These are phyloP conservation scores for Crambe crambe DNA, from an alignment of 37 sponge, comb jelly and placozoan species.

Conservation along the genomic window DNA sequence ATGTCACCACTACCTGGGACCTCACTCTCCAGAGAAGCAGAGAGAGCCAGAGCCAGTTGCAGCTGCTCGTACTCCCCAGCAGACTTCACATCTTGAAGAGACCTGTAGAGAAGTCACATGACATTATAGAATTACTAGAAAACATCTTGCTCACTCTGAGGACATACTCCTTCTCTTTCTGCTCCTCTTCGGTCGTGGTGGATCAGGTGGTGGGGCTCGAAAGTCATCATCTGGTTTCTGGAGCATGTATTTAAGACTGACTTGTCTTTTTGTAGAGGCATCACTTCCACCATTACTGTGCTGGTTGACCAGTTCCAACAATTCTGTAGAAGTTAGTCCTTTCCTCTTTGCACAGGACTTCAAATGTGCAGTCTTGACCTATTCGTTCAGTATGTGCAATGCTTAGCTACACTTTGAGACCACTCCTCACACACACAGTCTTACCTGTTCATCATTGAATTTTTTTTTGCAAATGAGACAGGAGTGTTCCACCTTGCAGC, in stretches of 20 bases:
- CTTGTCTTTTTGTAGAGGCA: background rate
- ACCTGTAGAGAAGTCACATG: background rate
- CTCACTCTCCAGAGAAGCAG: slow-evolving; percentile 46
- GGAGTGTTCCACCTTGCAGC: background rate
- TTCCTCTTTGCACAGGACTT: slow-evolving; percentile 26
- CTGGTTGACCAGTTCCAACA: slow-evolving; percentile 5
- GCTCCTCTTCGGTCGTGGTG: slow-evolving; percentile 1
- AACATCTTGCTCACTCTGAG: background rate
- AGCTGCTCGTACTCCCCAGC: slow-evolving; percentile 53
- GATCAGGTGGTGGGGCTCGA: background rate
- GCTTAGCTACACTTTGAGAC: too few relatives aligned
- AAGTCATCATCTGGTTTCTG: slow-evolving; percentile 15
- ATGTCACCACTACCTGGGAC: background rate
- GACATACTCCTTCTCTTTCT: slow-evolving; percentile 11
- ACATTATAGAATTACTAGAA: background rate
- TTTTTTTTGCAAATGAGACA: slow-evolving; percentile 26
- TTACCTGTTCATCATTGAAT: slow-evolving; percentile 19
- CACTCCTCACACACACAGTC: too few relatives aligned
- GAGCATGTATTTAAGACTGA: background rate
- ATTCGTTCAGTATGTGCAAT: too few relatives aligned
- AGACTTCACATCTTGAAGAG: slow-evolving; percentile 15
- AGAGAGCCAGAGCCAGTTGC: slow-evolving; percentile 66
- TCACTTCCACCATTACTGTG: background rate
- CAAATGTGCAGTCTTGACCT: slow-evolving; percentile 23
- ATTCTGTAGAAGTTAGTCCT: background rate